A percentile compares a stretch with the other conserved stretches of the same genome.
These are phyloP conservation scores for Maniola jurtina DNA, from an alignment of 1,140 invertebrate genomes.

Conservation along the genomic window DNA sequence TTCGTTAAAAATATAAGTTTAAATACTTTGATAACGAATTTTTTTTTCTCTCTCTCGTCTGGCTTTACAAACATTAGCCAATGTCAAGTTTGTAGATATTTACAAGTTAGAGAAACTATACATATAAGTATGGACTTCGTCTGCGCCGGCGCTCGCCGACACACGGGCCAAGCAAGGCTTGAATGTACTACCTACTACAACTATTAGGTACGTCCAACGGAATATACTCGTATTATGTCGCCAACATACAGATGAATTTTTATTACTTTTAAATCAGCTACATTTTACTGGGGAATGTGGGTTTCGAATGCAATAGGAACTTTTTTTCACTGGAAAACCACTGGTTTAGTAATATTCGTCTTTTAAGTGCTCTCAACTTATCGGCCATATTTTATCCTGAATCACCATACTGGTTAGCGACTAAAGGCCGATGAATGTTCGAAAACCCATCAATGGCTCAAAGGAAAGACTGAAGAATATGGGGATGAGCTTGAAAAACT, in stretches of 20 bases:
- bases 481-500: not conserved
- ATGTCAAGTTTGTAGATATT: too few relatives aligned
- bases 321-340: not conserved
- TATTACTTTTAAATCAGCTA: not conserved
- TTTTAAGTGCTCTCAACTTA: not conserved
- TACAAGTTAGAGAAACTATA: too few relatives aligned
- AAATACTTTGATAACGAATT: not conserved
- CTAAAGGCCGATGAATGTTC: not conserved
- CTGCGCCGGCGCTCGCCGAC: too few relatives aligned
- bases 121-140: too few relatives aligned
- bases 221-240: not conserved
- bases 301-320: not conserved
- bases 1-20: not conserved
- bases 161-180: not conserved
- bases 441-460: not conserved
- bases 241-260: not conserved
- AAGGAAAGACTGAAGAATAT: not conserved
- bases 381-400: not conserved
- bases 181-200: not conserved
- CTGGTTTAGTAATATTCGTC: not conserved
- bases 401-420: not conserved
- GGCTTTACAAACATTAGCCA: too few relatives aligned
- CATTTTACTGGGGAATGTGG: not conserved
- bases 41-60: too few relatives aligned
- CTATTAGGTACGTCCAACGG: not conserved